These are phyloP conservation scores for Pachycephala philippinensis DNA, from an alignment of 2,113 vertebrate species.

Conservation along the genomic window DNA sequence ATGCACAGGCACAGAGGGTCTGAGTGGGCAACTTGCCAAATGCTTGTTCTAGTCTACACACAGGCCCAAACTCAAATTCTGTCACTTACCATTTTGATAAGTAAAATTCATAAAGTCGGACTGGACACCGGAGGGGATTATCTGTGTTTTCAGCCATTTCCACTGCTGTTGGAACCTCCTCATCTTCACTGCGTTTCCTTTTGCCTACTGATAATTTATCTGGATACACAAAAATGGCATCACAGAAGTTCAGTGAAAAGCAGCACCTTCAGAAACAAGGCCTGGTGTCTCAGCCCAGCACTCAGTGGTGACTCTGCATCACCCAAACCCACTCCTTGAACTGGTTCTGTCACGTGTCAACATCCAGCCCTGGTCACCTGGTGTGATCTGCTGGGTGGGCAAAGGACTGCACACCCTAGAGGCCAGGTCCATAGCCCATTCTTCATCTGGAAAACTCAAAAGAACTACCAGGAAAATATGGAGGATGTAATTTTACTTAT, in stretches of 20 bases:
- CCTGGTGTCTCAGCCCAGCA: not conserved
- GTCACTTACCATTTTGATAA: constrained; percentile 91
- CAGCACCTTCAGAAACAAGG: not conserved
- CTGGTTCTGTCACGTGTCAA: not conserved
- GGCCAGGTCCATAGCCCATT: not conserved
- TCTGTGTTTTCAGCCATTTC: constrained; percentile 94
- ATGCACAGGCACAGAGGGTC: not conserved
- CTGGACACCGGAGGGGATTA: constrained; percentile 93
- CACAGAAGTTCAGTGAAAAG: not conserved
- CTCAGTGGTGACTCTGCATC: not conserved
- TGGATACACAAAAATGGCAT: constrained; percentile 16
- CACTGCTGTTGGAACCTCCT: constrained; percentile 76
- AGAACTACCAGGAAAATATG: not conserved
- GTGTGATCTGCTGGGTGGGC: not conserved
- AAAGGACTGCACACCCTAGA: not conserved
- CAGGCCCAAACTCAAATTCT: not conserved
- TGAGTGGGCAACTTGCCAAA: not conserved
- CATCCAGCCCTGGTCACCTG: not conserved
- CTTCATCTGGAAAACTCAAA: not conserved
- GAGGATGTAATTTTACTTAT: not conserved
- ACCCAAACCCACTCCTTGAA: not conserved
- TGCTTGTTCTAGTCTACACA: not conserved
- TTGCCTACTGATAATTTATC: constrained; percentile 82
- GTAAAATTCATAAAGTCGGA: constrained; percentile 97
- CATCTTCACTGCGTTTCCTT: constrained; percentile 82